These are phyloP conservation scores for Eupithecia dodoneata DNA, from an alignment of 2,888 invertebrate species.

Conservation along the genomic window DNA sequence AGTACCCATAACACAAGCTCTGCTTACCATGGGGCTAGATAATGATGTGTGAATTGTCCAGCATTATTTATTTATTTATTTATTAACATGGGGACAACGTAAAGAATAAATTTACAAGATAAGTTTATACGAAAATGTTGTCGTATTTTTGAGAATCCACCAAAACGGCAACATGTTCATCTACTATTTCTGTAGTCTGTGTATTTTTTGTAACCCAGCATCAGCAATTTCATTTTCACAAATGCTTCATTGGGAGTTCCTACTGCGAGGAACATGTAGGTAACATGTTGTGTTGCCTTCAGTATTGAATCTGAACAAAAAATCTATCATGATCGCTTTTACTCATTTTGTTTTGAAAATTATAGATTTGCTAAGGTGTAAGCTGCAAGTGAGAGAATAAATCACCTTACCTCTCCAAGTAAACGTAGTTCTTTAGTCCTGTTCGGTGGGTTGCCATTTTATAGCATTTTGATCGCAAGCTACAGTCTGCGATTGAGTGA, in stretches of 20 bases:
- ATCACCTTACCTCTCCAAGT: not conserved
- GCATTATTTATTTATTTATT: no score
- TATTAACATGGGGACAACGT: not conserved
- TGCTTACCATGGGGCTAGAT: no score
- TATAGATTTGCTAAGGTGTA: no score
- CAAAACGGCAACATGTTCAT: not conserved
- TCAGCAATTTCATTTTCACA: not conserved
- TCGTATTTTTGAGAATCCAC: not conserved
- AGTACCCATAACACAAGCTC: no score
- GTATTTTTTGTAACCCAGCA: not conserved
- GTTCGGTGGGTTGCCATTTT: not conserved
- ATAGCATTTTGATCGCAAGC: not conserved
- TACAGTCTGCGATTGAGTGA: not conserved
- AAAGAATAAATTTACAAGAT: not conserved
- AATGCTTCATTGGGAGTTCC: not conserved
- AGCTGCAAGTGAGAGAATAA: not conserved
- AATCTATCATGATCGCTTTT: not conserved
- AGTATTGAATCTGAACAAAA: not conserved
- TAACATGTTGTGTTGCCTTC: no score
- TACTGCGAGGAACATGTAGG: not conserved
- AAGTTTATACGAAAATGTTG: not conserved
- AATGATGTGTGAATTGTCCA: no score
- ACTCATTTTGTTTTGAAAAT: not conserved
- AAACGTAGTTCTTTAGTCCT: no score
- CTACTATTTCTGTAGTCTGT: not conserved